Base-by-base conservation (phyloP, 2,888 invertebrate species). In the Xylota sylvarum region DNA sequence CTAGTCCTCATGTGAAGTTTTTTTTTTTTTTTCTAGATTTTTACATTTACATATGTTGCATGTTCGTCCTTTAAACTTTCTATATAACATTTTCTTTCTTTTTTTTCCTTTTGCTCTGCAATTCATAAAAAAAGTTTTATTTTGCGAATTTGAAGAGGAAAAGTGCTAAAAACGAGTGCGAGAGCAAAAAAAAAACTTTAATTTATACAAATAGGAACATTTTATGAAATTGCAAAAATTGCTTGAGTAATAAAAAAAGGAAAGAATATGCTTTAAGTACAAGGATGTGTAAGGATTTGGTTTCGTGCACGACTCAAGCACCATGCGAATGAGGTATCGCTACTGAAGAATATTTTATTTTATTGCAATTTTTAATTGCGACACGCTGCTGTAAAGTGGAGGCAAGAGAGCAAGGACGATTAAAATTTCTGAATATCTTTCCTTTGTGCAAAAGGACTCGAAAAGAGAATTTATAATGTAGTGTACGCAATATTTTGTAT, bases 21-120 rank as follows among this genome's bases (percentile, higher is more conserved):
- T 56, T 27, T 58, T 64, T 56, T 64, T 10, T n/a, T 48, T 48
- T 56, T 19, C 19, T 23, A 23, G 43, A 52, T n/a, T 48, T 64
- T 69, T 76, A 65, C 77, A 72, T 77, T 82, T 72, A 55, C 83
- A 83, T 73, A 78, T 83, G 83, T 78, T 83, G 65, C 78, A 73
- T 72, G 82, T 77, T 82, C 55, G 81, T 74, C 81, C 72, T 73
- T 65, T 30, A 69, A 64, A 64, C 35, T 82, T 77, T 78, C 37
- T 52, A 56, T 27, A 50, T 9, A 19, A 43, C 7, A 23, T 43
- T 52, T 43, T 62, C 76, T 55, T 46, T 37, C 30, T 69, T n/a
- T n/a, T n/a, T n/a, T n/a, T n/a, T n/a, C n/a, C n/a, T n/a, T n/a
- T n/a, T n/a, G n/a, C n/a, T n/a, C 12, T 32, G 30, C 69, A 69